Evolutionary conservation across 1,140 invertebrate genomes (phyloP), one percentile per base, ranked within the genome.

Genomic region (Drosophila santomea): DNA sequence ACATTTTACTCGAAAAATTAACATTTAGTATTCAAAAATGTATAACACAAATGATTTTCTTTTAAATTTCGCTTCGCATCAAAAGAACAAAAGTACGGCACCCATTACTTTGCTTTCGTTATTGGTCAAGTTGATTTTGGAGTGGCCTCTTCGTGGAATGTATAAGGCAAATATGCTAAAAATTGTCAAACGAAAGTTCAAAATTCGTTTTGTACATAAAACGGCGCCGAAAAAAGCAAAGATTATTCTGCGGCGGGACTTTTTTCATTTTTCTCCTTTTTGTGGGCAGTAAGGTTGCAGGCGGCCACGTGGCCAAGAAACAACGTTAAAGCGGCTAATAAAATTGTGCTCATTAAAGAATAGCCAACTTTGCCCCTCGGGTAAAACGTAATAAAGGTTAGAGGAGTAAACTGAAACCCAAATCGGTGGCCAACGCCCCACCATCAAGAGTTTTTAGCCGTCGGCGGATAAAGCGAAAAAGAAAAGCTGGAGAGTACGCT

Each of bases 331-430:
- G 71, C 78, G 73, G 69, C 71, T 86, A 86, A 86, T 86, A 88
- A 88, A 86, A 88, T 82, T 79, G 69, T 41, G 67, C 83, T 88
- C 83, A 88, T 88, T 88, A 88, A 88, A 89, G 82, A 74, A 82
- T 78, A 88, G 75, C 74, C 83, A 79, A 82, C 11, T 23, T 35
- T 67, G 83, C 83, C 83, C 79, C 45, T 73, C 51, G 75, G 79
- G 79, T 72, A 73, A 73, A 79, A 73, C 56, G 72, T 66, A 79
- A 86, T 86, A 88, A 83, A 86, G 83, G 83, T 86, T 88, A 88
- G 88, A 80, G 75, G 45, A 63, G 48, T 10, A 36, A 45, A 17
- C 61, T 32, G 35, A 56, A 54, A 28, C 63, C 56, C 63, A 63
- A 80, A 74, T 61, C 68, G 48, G 45, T 44, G 56, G 28, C 38